phyloP scores from a whole-genome alignment of 2,888 invertebrate species.

The Hydroisotoma schaefferi region DNA sequence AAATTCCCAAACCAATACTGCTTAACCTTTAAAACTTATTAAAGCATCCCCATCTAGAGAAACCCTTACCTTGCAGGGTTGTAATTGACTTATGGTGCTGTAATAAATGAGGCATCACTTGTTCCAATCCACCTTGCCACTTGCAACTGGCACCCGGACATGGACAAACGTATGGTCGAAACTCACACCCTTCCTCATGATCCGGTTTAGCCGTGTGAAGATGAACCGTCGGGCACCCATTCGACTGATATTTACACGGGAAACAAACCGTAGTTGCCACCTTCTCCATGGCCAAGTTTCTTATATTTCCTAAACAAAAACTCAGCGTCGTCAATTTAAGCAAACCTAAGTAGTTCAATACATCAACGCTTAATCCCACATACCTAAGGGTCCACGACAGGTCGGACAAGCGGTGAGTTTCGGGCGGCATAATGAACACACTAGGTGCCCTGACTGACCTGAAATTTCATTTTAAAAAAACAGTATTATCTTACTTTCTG shows the following conservation, averaged over 20 bases:
- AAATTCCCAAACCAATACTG: constrained; percentile 34
- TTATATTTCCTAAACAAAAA: constrained; percentile 70
- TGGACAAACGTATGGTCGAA: constrained; percentile 96
- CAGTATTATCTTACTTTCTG: too few relatives aligned
- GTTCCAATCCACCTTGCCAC: constrained; percentile 96
- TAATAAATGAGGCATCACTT: constrained; percentile 98
- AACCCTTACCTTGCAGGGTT: constrained; percentile 84
- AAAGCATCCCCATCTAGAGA: too few relatives aligned
- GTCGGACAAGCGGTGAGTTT: constrained; percentile 62
- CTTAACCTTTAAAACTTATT: too few relatives aligned
- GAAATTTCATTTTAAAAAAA: too few relatives aligned
- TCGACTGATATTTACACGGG: constrained; percentile 95
- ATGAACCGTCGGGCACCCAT: constrained; percentile 87
- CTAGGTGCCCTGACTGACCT: constrained; percentile 62
- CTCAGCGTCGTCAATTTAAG: too few relatives aligned
- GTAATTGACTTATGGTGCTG: constrained; percentile 97
- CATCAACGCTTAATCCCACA: constrained; percentile 33
- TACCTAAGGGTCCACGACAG: constrained; percentile 61
- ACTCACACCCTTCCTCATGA: constrained; percentile 98
- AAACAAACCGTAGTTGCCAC: constrained; percentile 98
- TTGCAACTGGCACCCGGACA: constrained; percentile 96
- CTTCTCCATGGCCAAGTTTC: constrained; percentile 99
- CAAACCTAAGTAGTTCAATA: too few relatives aligned
- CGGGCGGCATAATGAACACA: constrained; percentile 60
- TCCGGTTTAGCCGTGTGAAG: constrained; percentile 97